Evolutionary conservation across 2,113 vertebrate genomes (phyloP), one percentile per base, ranked within the genome.

Genomic region (Sturnira hondurensis): DNA sequence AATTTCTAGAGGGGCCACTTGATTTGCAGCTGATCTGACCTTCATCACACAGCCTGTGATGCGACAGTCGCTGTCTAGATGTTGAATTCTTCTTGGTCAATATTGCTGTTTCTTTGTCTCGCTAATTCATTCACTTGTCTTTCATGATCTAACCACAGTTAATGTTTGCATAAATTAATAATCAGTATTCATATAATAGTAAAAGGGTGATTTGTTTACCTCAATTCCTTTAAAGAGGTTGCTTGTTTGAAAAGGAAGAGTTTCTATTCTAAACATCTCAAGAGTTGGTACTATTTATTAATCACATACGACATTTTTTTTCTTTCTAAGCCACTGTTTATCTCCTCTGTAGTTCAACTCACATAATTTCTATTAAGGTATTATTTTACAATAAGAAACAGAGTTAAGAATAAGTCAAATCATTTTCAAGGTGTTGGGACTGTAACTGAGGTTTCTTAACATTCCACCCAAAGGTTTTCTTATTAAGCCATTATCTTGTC

Each of bases 401-500:
- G 52, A 83, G 36, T 50, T 78, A 78, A 80, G 61, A 90, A 80
- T 43, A 92, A 89, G 61, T 84, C 63, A 74, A 91, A 80, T 94
- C 43, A 77, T 38, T 88, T 94, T 65, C 33, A 76, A 93, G 80
- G 52, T 71, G 15, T 85, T 78, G 73, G 9, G 52, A 85, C 50
- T 86, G 45, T 86, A 74, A 83, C 2, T 45, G 36, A 73, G 31
- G 22, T 70, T 93, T 92, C 81, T 96, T 92, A 52, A 84, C 50
- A 73, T 10, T 4, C 70, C 4, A 1, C 3, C 36, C 15, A 63
- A 80, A 17, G 20, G 28, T 70, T 96, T 96, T 95, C 52, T 78
- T 58, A 74, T 70, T 96, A 95, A 83, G 33, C 11, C 54, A 87
- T 58, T 93, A 86, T 65, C 56, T 90, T 92, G n/a, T 91, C 76